Evolutionary conservation across 2,113 vertebrate species (phyloP).

Genomic region (Xenotilapia flavipinnis): DNA sequence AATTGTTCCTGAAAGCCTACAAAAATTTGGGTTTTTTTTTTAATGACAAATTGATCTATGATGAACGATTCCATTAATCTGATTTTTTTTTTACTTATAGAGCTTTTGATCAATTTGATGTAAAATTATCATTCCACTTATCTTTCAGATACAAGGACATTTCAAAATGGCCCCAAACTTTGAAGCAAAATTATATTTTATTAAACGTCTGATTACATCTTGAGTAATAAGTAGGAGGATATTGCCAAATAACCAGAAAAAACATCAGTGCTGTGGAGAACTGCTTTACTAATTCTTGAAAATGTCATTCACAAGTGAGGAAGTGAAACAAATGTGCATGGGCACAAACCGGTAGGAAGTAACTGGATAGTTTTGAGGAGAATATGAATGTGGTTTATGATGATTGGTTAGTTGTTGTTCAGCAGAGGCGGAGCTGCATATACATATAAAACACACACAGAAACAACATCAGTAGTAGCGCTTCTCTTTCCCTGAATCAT

Average conservation of each 20-base stretch:
- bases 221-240: background rate
- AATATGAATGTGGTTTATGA: accelerated
- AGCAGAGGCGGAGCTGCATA: background rate
- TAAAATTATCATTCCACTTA: background rate
- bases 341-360: background rate
- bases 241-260: background rate
- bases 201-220: background rate
- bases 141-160: background rate
- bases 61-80: accelerated
- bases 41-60: background rate
- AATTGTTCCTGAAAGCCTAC: background rate
- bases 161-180: background rate
- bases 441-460: background rate
- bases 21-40: background rate
- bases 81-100: background rate
- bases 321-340: background rate
- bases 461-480: background rate
- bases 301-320: background rate
- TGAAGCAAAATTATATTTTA: background rate
- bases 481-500: background rate
- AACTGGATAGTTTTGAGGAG: background rate
- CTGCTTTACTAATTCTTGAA: background rate
- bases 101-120: background rate
- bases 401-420: background rate
- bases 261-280: background rate